Base-by-base conservation (phyloP, 2,888 invertebrate genomes). In the Diarsia brunnea region DNA sequence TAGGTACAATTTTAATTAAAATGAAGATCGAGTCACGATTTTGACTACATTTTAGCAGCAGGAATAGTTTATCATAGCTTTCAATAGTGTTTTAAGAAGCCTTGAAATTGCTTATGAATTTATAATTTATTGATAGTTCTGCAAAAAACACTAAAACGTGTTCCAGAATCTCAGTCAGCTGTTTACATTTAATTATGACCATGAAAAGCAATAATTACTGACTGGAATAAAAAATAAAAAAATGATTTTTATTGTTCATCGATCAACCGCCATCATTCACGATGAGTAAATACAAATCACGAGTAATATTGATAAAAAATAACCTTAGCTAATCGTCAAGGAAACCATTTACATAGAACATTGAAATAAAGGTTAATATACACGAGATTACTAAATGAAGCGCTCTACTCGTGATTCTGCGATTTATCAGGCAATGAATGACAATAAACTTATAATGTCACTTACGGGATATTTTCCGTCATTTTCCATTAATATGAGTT, bases 131-230 rank as follows among this genome's bases (percentile, higher is more conserved):
- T 45, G 12, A 49, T 1, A 51, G 24, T 43, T 11, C 16, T 21
- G 2, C 11, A 21, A 73, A 5, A 78, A 78, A 71, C 21, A 27
- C 14, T 1, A 14, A 78, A 79, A 73, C 53, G 31, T 24, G 31
- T n/a, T 73, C n/a, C 7, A 47, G 27, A 47, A 63, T 53, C 60
- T 51, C 51, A 0, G 16, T 47, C 1, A 60, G 19, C 51, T 53
- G 53, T 69, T 74, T 45, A 43, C 45, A 60, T 51, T 60, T 49
- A 69, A 63, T 27, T 5, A 31, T 49, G 4, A 21, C 16, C 16
- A 72, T 78, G 51, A 77, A 78, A 77, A 78, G 16, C 27, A 49
- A 31, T 49, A 16, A 71, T 38, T 47, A 65, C 55, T 24, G 11
- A 24, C 27, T 51, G 31, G 27, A 27, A 0, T 69, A 45, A 53